Percentiles rank a stretch among this genome's conserved stretches.
phyloP scores from a whole-genome alignment of 2,113 vertebrate genomes.

The Clarias macrocephalus region DNA sequence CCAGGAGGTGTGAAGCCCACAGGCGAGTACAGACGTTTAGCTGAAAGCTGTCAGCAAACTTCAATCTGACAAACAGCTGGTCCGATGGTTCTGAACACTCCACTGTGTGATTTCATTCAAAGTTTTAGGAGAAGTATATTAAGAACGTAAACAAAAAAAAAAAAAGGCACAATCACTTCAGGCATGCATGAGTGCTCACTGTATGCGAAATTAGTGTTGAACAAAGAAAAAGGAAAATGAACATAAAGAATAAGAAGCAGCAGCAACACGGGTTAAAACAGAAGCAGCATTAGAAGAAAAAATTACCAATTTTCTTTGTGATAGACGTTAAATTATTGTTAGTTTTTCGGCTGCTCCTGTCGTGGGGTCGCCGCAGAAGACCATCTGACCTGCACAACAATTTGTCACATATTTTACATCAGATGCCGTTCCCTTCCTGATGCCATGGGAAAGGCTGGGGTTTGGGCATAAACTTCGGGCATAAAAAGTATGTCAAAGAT shows the following conservation, averaged over 20 bases:
- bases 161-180: neutral
- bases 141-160: neutral
- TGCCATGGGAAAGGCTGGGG: too few relatives aligned
- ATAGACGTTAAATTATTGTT: neutral
- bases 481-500: too few relatives aligned
- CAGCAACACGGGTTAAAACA: neutral
- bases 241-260: neutral
- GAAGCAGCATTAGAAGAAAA: neutral
- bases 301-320: too few relatives aligned
- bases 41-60: slow-evolving; percentile 4
- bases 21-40: neutral
- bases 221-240: neutral
- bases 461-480: too few relatives aligned
- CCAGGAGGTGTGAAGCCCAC: neutral
- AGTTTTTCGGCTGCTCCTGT: too few relatives aligned
- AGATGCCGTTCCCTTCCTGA: too few relatives aligned
- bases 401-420: too few relatives aligned
- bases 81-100: neutral
- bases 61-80: neutral
- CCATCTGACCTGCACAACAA: too few relatives aligned
- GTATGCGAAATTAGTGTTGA: neutral
- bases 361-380: too few relatives aligned
- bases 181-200: too few relatives aligned
- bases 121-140: neutral
- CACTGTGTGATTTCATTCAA: neutral